Evolutionary conservation across 2,888 invertebrate genomes (phyloP).

Genomic region (Galerucella pusilla): DNA sequence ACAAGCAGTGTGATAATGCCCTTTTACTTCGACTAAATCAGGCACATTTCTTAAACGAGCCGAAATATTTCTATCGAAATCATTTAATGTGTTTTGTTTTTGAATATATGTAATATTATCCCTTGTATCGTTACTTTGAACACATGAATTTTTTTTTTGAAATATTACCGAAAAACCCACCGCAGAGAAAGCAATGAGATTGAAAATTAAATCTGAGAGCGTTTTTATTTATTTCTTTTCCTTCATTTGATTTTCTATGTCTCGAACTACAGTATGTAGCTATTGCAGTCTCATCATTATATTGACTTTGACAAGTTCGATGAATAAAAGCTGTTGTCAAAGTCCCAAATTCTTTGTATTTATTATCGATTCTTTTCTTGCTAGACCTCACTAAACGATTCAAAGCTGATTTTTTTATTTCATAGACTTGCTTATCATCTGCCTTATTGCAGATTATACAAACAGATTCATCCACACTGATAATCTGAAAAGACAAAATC

Average conservation of each 20-base stretch:
- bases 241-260: slow-evolving; percentile 37
- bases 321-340: slow-evolving; percentile 45
- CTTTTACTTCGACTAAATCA: slow-evolving; percentile 48
- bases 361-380: slow-evolving; percentile 45
- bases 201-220: slow-evolving; percentile 47
- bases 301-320: slow-evolving; percentile 44
- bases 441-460: slow-evolving; percentile 43
- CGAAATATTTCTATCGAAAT: slow-evolving; percentile 48
- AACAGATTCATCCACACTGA: slow-evolving; percentile 40
- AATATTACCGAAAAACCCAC: background rate
- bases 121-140: slow-evolving; percentile 1
- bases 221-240: slow-evolving; percentile 43
- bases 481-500: slow-evolving; percentile 32
- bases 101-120: slow-evolving; percentile 7
- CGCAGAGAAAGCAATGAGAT: slow-evolving; percentile 30
- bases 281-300: slow-evolving; percentile 45
- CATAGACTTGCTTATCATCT: slow-evolving; percentile 33
- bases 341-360: slow-evolving; percentile 45
- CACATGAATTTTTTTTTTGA: slow-evolving; percentile 14
- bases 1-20: slow-evolving; percentile 51
- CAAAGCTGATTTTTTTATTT: slow-evolving; percentile 32
- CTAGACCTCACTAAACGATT: slow-evolving; percentile 33
- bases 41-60: slow-evolving; percentile 47
- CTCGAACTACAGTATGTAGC: slow-evolving; percentile 41
- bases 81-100: slow-evolving; percentile 46